phyloP scores from a whole-genome alignment of 2,113 vertebrate genomes.

The Lipophrys pholis region DNA sequence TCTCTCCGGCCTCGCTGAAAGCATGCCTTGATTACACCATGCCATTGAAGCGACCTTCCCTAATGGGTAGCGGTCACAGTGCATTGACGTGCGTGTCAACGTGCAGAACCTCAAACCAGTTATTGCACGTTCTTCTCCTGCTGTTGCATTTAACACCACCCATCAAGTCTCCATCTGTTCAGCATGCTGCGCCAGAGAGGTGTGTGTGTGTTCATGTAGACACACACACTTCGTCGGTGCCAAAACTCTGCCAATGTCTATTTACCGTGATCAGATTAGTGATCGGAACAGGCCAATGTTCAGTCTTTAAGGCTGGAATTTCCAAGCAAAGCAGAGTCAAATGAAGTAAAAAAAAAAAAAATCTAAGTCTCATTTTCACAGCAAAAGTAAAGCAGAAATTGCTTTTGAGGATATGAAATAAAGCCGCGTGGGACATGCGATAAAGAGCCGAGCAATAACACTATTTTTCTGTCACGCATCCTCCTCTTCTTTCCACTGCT shows the following conservation, averaged over 20 bases:
- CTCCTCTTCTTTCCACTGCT: background rate
- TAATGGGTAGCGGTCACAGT: conserved; percentile 42
- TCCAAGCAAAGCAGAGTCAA: background rate
- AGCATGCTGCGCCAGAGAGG: conserved; percentile 29
- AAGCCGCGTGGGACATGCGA: no score
- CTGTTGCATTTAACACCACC: conserved; percentile 58
- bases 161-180: conserved; percentile 64
- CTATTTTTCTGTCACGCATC: conserved; percentile 14
- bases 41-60: conserved; percentile 67
- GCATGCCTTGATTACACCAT: conserved; percentile 47
- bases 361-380: conserved; percentile 12
- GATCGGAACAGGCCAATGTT: conserved; percentile 10
- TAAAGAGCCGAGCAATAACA: conserved; percentile 34
- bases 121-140: conserved; percentile 44
- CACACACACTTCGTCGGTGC: background rate
- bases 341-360: background rate
- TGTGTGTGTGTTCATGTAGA: background rate
- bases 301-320: background rate
- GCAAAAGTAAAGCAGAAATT: conserved; percentile 2
- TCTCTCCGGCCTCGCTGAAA: background rate
- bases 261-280: conserved; percentile 6
- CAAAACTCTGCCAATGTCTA: background rate
- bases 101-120: conserved; percentile 36
- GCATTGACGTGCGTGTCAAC: background rate
- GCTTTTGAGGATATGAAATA: background rate